Evolutionary conservation across 2,113 vertebrate genomes (phyloP), one percentile per base, ranked within the genome.

Genomic region (Tupaia tana): DNA sequence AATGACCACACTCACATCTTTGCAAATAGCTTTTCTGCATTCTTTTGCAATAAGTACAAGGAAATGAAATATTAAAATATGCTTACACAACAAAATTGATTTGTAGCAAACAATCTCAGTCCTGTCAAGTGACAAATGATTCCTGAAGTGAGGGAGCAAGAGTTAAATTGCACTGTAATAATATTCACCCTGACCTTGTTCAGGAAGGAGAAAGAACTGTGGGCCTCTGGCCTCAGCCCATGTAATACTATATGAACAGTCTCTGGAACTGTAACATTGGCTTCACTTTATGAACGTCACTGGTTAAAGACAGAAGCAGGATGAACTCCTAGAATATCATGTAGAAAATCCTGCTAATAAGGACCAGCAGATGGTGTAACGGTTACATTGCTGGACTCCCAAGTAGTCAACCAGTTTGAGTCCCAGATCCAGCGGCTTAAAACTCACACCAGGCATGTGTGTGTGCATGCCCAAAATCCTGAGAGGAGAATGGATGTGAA

Each of bases 261-360:
- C 75, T 83, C 66, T 25, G 67, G 61, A 86, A 95, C 74, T 34
- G 16, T 11, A 92, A 85, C 61, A n/a, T n/a, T 56, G 43, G 43
- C 81, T 95, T 93, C 93, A 84, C 58, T 91, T 92, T 92, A 92
- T 64, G 93, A 96, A 95, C 74, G 83, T 43, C 86, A 83, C 34
- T 82, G 52, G 29, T 86, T 93, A 92, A 90, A 84, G 64, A 73
- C 85, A 92, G 24, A 94, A 71, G 66, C 56, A 90, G 59, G 63
- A 82, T 61, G 43, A 93, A 59, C 67, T 61, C 74, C 43, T 52
- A 91, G 59, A 88, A 79, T 27, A 59, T 19, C 69, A 75, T 31
- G 74, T 29, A 31, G 43, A 85, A 94, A 96, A 89, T 54, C 78
- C 43, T 74, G 24, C 12, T 34, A 64, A 80, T 13, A 13, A 79